phyloP scores from a whole-genome alignment of 2,113 vertebrate species.

The Crotalus helleri region DNA sequence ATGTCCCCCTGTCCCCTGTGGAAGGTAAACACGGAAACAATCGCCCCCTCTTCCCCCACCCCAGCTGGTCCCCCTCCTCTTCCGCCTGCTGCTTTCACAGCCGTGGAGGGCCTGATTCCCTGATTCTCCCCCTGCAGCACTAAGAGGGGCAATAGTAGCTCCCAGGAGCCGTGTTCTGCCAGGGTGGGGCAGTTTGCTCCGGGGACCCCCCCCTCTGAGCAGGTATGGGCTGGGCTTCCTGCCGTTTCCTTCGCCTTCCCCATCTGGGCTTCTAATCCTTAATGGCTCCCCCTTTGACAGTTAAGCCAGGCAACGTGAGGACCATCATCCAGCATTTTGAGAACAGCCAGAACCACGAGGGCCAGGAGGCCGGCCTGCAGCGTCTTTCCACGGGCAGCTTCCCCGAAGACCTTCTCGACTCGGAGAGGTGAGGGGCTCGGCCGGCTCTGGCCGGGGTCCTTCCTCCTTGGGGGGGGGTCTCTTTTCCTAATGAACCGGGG shows the following conservation, averaged over 20 bases:
- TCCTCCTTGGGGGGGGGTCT: not conserved
- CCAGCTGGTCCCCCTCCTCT: not conserved
- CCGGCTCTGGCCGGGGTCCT: not conserved
- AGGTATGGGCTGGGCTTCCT: not conserved
- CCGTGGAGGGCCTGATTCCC: too few relatives aligned
- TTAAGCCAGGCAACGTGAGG: constrained; percentile 84
- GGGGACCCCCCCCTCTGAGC: not conserved
- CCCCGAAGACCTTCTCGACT: constrained; percentile 82
- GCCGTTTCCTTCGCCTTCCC: too few relatives aligned
- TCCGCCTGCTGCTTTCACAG: not conserved
- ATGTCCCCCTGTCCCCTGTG: constrained; percentile 75
- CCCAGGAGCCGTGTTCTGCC: not conserved
- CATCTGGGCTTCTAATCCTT: not conserved
- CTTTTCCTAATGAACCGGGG: not conserved
- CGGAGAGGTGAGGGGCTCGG: constrained; percentile 57
- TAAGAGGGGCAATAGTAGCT: rapidly evolving
- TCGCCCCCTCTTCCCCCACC: not conserved
- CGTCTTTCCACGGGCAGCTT: constrained; percentile 85
- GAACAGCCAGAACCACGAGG: constrained; percentile 76
- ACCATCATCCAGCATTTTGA: constrained; percentile 97
- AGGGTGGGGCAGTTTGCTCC: not conserved
- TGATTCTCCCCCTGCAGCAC: too few relatives aligned
- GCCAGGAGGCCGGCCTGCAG: constrained; percentile 68
- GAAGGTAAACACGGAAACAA: constrained; percentile 69
- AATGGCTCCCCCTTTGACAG: constrained; percentile 36